phyloP scores from a whole-genome alignment of 2,797 vertebrate species.

The Adrianichthys oophorus region DNA sequence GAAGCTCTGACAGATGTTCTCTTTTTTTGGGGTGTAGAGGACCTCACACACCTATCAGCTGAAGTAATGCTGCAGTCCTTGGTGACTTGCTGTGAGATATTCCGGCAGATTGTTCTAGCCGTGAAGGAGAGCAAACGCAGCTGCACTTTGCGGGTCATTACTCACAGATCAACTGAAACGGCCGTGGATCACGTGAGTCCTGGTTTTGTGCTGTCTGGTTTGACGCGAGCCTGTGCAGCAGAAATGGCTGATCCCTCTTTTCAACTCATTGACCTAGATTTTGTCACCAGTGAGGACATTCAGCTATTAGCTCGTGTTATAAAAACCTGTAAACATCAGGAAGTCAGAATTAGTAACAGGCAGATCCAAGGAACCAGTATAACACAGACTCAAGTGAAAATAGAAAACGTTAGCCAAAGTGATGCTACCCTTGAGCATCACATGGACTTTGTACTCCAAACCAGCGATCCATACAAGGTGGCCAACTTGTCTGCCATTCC shows the following conservation, averaged over 20 bases:
- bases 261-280: constrained; percentile 78
- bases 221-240: constrained; percentile 80
- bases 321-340: constrained; percentile 68
- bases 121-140: constrained; percentile 62
- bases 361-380: constrained; percentile 68
- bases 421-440: constrained; percentile 13
- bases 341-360: constrained; percentile 80
- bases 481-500: constrained; percentile 69
- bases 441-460: constrained; percentile 73
- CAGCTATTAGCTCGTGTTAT: constrained; percentile 74
- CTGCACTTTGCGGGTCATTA: constrained; percentile 76
- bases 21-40: constrained; percentile 82
- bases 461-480: constrained; percentile 75
- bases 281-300: constrained; percentile 76
- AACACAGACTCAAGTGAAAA: constrained; percentile 54
- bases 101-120: constrained; percentile 78
- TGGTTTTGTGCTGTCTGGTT: constrained; percentile 83
- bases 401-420: constrained; percentile 11
- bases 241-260: constrained; percentile 73
- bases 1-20: constrained; percentile 71
- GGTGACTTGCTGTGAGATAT: constrained; percentile 81
- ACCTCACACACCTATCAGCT: constrained; percentile 72
- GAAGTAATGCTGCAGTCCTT: constrained; percentile 65
- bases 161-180: constrained; percentile 78
- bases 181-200: constrained; percentile 79